These are phyloP conservation scores for Oryzias dopingdopingensis DNA, from an alignment of 2,797 vertebrate species.

Conservation along the genomic window DNA sequence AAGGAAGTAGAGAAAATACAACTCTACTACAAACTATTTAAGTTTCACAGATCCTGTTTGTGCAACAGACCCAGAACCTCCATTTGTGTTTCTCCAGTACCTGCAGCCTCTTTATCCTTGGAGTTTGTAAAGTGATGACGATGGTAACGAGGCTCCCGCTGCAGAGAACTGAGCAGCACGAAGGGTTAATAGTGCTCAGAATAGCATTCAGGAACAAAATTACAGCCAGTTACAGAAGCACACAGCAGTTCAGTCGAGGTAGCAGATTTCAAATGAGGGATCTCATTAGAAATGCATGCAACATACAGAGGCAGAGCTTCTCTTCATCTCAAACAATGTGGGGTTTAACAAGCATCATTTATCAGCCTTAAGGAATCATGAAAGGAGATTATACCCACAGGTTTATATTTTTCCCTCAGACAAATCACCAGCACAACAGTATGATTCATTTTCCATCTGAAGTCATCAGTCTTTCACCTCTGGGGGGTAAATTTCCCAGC, in stretches of 20 bases:
- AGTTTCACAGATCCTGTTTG: neutral
- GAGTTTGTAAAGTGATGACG: neutral
- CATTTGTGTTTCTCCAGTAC: neutral
- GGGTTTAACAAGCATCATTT: slow-evolving; percentile 29
- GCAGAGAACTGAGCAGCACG: neutral
- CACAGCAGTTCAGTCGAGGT: neutral
- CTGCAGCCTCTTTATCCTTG: slow-evolving; percentile 4
- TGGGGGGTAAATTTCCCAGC: slow-evolving; percentile 1
- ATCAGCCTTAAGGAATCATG: slow-evolving; percentile 26
- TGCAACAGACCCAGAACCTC: neutral
- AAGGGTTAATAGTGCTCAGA: slow-evolving; percentile 5
- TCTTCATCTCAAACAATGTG: slow-evolving; percentile 13
- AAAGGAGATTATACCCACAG: slow-evolving; percentile 20
- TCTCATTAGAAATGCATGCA: neutral
- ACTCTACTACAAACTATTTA: neutral
- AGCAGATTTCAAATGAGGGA: slow-evolving; percentile 1
- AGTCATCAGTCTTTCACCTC: slow-evolving; percentile 21
- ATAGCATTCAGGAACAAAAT: neutral
- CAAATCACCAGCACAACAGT: slow-evolving; percentile 15
- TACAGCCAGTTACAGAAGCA: neutral
- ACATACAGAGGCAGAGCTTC: slow-evolving; percentile 5
- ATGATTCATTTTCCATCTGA: slow-evolving; percentile 15
- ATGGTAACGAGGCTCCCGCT: slow-evolving; percentile 5
- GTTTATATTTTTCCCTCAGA: slow-evolving; percentile 15
- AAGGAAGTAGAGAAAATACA: no score